phyloP scores from a whole-genome alignment of 2,888 invertebrate genomes.

The Calliphora vomitoria region DNA sequence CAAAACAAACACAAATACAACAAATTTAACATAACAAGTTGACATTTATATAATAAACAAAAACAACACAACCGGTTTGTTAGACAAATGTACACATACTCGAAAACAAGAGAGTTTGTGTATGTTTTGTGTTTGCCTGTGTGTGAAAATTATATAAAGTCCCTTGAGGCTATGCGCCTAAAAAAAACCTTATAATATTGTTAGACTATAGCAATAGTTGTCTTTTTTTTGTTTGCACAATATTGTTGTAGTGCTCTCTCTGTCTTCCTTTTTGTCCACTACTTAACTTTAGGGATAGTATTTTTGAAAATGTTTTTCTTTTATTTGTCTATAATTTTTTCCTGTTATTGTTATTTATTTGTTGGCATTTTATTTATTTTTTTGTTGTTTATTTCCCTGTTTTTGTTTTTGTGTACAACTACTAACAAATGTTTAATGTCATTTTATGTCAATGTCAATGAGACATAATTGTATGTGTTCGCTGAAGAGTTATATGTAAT shows the following conservation, averaged over 20 bases:
- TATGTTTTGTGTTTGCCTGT: neutral
- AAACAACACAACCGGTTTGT: constrained; percentile 44
- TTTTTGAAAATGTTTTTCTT: constrained; percentile 18
- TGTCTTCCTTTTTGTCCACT: neutral
- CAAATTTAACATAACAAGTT: constrained; percentile 65
- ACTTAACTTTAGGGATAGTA: neutral
- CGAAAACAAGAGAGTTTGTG: too few relatives aligned
- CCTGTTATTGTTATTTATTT: constrained; percentile 51
- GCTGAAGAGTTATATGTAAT: neutral
- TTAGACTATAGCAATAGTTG: constrained; percentile 58
- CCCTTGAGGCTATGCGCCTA: constrained; percentile 79
- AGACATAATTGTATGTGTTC: constrained; percentile 19
- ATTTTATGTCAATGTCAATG: constrained; percentile 71
- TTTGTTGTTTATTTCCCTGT: constrained; percentile 12
- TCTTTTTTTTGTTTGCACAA: constrained; percentile 21
- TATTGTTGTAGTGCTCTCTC: constrained; percentile 26
- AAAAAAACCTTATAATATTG: constrained; percentile 69
- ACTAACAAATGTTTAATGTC: constrained; percentile 70
- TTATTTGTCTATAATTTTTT: constrained; percentile 20
- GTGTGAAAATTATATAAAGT: constrained; percentile 77
- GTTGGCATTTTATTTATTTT: neutral
- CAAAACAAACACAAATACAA: constrained; percentile 29
- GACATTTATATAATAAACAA: constrained; percentile 66
- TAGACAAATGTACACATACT: neutral
- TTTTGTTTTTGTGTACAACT: constrained; percentile 40